phyloP scores from a whole-genome alignment of 2,113 vertebrate genomes.

The Lipotes vexillifer region DNA sequence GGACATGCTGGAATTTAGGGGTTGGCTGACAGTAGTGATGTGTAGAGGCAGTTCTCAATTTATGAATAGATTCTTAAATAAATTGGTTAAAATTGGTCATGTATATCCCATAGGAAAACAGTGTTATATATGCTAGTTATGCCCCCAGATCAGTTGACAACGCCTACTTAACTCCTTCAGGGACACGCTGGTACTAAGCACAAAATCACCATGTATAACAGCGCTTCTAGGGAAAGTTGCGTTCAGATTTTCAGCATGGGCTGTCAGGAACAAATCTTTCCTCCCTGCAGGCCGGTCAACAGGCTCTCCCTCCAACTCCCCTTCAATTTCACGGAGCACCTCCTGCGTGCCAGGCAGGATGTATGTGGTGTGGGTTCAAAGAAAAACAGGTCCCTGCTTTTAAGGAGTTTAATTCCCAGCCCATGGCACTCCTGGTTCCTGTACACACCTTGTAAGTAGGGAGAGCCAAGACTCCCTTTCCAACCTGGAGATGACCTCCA shows the following conservation, averaged over 20 bases:
- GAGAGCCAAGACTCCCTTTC: neutral
- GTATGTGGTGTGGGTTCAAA: neutral
- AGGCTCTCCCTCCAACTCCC: neutral
- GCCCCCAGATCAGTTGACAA: neutral
- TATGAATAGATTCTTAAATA: neutral
- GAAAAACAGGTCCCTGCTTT: neutral
- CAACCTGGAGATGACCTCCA: neutral
- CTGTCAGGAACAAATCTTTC: neutral
- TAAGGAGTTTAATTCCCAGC: neutral
- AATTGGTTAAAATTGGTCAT: neutral
- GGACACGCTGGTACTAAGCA: neutral
- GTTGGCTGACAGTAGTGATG: neutral
- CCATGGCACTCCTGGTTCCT: neutral
- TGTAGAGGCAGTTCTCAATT: neutral
- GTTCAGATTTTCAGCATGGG: neutral
- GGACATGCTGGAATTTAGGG: neutral
- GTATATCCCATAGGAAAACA: neutral
- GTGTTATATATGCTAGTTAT: neutral
- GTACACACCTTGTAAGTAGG: rapidly evolving
- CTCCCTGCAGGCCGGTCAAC: neutral
- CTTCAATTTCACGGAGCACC: no score
- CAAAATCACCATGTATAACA: neutral
- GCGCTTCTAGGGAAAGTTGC: neutral
- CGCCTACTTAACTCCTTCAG: neutral
- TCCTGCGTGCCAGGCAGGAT: neutral